Evolutionary conservation across 1,140 invertebrate genomes (phyloP), one percentile per base, ranked within the genome.

Genomic region (Drosophila auraria): DNA sequence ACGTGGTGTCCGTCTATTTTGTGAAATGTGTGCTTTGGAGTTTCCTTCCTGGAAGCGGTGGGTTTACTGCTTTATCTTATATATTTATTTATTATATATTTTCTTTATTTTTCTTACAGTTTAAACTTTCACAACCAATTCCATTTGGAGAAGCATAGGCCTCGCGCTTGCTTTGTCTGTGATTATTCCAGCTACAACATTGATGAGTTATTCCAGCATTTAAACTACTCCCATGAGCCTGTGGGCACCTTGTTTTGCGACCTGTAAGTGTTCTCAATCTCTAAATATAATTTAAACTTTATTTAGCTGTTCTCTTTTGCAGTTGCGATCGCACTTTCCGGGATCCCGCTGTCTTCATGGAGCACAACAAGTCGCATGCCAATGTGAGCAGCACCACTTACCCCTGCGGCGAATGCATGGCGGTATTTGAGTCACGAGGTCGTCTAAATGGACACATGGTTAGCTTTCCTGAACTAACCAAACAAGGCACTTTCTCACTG

Each of bases 121-220:
- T 92, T 83, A 14, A 74, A 81, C 30, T 92, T 92, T 44, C 92
- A 92, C 45, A 83, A 89, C 64, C 91, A 92, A 65, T 92, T 92
- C 44, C 92, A 92, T 73, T 50, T 92, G 56, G 82, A 90, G 33
- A 78, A 80, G 0, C 91, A 89, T 23, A 60, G 92, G 5, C 87
- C 92, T 2, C 83, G 87, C 25, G 76, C 56, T 5, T 92, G 92
- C 30, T 82, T 92, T 17, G 73, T 92, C 12, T 92, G 92, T 50
- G 68, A 82, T 27, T 78, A 62, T 59, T 57, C 77, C 11, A 78
- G 80, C 47, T 71, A 20, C n/a, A 84, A 92, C 38, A 83, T 89
- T 0, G 80, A 91, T 58, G 80, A 92, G 1, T 80, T 92, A 2
- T 92, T 92, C 36, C 82, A 91, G 50, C 92, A 92, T 57, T 63